These are phyloP conservation scores for Pristionchus mayeri DNA, from an alignment of 2,888 invertebrate species.

Conservation along the genomic window DNA sequence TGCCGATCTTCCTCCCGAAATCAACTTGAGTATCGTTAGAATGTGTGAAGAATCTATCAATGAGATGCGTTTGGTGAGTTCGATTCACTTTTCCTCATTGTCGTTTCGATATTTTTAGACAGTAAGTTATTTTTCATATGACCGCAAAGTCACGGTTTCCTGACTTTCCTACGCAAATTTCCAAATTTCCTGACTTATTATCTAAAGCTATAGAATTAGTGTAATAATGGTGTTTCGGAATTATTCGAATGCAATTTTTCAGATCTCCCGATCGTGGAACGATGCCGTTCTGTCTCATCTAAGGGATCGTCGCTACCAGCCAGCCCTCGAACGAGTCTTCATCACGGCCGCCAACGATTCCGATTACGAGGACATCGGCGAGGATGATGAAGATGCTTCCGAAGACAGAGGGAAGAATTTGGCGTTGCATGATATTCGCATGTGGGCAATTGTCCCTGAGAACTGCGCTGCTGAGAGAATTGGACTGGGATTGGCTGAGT, in stretches of 20 bases:
- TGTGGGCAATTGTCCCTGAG: not conserved
- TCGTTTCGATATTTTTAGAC: not conserved
- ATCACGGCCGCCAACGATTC: not conserved
- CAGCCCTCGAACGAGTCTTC: not conserved
- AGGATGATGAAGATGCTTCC: not conserved
- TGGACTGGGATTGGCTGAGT: not conserved
- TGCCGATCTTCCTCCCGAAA: not conserved
- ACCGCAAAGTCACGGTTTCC: not conserved
- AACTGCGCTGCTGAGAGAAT: not conserved
- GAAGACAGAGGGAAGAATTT: no score
- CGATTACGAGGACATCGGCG: not conserved
- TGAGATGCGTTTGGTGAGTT: not conserved
- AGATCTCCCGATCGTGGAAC: constrained; percentile 12
- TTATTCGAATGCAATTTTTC: not conserved
- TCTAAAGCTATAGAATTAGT: not conserved
- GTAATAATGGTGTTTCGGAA: not conserved
- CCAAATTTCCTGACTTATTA: not conserved
- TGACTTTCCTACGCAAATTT: not conserved
- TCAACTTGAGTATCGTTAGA: not conserved
- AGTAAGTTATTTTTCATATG: not conserved
- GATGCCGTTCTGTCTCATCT: not conserved
- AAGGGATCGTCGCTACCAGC: not conserved
- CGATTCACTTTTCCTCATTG: no score
- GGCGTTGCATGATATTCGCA: not conserved
- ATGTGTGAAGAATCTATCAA: not conserved